phyloP scores from a whole-genome alignment of 2,113 vertebrate species.

The Gallinago undulata region DNA sequence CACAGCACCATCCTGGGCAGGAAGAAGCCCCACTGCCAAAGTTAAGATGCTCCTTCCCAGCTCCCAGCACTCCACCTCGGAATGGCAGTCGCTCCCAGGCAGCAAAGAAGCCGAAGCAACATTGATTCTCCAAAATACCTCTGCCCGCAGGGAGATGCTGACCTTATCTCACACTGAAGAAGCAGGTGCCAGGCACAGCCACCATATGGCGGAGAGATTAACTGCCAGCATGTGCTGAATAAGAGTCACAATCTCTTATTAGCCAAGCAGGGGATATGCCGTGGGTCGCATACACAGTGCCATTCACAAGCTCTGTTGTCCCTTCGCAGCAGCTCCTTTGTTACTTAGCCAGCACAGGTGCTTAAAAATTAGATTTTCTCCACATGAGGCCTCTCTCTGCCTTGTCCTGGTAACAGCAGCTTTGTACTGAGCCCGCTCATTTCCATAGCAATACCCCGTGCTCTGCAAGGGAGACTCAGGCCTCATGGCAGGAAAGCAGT shows the following conservation, averaged over 20 bases:
- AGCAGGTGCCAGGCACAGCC: constrained; percentile 42
- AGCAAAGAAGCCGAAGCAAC: neutral
- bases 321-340: neutral
- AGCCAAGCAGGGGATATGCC: neutral
- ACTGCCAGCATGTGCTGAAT: neutral
- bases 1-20: neutral
- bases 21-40: neutral
- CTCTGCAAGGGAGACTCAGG: neutral
- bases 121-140: neutral
- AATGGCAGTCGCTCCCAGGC: fast-evolving
- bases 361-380: constrained; percentile 28
- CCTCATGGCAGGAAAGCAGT: neutral
- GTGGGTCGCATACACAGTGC: neutral
- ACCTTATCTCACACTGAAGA: constrained; percentile 21
- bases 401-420: neutral
- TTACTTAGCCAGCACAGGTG: neutral
- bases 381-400: neutral
- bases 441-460: neutral
- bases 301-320: neutral
- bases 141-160: neutral
- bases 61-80: neutral
- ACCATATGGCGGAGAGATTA: constrained; percentile 35
- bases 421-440: neutral
- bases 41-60: neutral
- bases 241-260: neutral